Base-by-base conservation (phyloP, 2,113 vertebrate genomes). In the Holacanthus passer region DNA sequence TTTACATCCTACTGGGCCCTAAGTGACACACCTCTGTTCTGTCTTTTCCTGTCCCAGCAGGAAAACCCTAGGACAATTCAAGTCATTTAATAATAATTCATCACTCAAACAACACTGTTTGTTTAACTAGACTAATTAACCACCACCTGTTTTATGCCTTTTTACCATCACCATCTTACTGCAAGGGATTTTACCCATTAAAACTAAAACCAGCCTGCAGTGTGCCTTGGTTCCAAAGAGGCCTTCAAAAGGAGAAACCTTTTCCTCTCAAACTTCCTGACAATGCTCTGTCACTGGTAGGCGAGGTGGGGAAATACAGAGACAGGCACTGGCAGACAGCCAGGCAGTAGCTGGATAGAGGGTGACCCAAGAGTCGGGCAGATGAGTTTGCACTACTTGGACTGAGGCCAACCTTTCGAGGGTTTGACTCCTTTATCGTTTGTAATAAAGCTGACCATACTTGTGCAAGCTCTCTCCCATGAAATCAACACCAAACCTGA, bases 331-430 rank as follows among this genome's bases (percentile, higher is more conserved):
- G 79, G 86, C 79, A 47, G 75, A 9, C 47, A 3, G 83, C 82
- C 80, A 45, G 59, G 22, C 66, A 74, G 59, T 66, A 87, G 79
- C 74, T 83, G n/a, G 68, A 70, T 19, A 43, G 19, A 63, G 53
- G 19, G 22, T 69, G 69, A 89, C 56, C 69, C 70, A 29, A 52
- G 70, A 64, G 53, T 31, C 56, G 65, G 55, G 20, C 39, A 16
- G 50, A 79, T 52, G 31, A 59, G 67, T 84, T 83, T 87, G 68
- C 55, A 76, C 71, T 37, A 77, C 71, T 82, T 82, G 74, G 81
- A 83, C 37, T 41, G 2, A 52, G 52, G 74, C 74, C 81, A 83
- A 47, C 62, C 37, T 73, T 89, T 82, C 74, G 12, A 81, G 62
- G 45, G 68, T 67, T 50, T 1, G 65, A 78, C 59, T 83, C 22